Base-by-base conservation (phyloP, 2,113 vertebrate species). In the Galbula dea region DNA sequence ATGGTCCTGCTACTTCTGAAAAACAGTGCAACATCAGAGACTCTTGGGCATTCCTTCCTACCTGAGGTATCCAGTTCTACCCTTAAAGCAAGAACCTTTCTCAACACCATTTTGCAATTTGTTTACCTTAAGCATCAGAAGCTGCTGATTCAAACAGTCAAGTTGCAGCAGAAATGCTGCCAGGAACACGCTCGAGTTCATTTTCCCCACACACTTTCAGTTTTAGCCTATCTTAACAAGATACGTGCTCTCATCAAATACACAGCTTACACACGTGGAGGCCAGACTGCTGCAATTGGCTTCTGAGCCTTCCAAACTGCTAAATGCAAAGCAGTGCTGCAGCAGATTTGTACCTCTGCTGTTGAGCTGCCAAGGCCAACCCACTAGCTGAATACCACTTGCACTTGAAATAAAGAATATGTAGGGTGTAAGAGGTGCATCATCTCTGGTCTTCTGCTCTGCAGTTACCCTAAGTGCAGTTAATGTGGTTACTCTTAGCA, bases 161-260 rank as follows among this genome's bases (percentile, higher is more conserved):
- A 30, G 51, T 2, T 89, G 76, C 59, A 83, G 83, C 72, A 86
- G 75, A 73, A 74, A 39, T 48, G 18, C 6, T 39, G 75, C 71
- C 32, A 30, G 84, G 85, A 93, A 80, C 57, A 30, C 36, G 66
- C 46, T 12, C 1, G 2, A 77, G 63, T 51, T 86, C 55, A 37
- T 93, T 75, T 61, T 66, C 71, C 76, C 41, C 81, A 39, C 48
- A 34, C 0, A 6, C 48, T 92, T 92, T 94, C 90, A 58, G 82
- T 92, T 92, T 89, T 62, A 85, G 68, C 67, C 82, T 77, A 36
- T 83, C 93, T 83, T 46, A 55, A 74, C 34, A n/a, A 66, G 84
- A 87, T 0, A 0, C 36, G 46, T 34, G 7, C 59, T 74, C 86
- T 68, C 84, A 69, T 51, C 46, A 58, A n/a, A 58, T 13, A 20